A percentile compares a stretch with the other conserved stretches of the same genome.
These are phyloP conservation scores for Nomia melanderi DNA, from an alignment of 1,140 invertebrate species.

Conservation along the genomic window DNA sequence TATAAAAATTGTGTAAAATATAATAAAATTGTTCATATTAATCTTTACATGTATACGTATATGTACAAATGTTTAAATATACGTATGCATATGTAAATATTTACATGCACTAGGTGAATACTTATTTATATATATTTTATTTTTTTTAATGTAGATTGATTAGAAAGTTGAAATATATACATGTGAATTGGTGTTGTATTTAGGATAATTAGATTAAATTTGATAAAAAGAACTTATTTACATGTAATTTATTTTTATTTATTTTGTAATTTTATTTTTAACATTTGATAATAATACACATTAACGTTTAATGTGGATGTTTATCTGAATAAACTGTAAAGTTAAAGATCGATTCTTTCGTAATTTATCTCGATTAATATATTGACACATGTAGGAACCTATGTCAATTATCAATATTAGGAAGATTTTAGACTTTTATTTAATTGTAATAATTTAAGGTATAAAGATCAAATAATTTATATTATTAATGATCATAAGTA, in stretches of 20 bases:
- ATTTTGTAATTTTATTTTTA: background rate
- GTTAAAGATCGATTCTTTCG: background rate
- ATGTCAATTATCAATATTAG: too few species aligned
- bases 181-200: slow-evolving; percentile 1
- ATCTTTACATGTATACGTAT: too few species aligned
- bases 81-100: too few species aligned
- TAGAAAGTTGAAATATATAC: background rate
- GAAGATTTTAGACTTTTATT: too few species aligned
- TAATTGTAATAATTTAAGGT: background rate
- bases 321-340: background rate
- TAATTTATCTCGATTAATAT: slow-evolving; percentile 4
- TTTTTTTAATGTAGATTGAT: too few species aligned
- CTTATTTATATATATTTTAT: too few species aligned
- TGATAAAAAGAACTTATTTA: background rate
- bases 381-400: too few species aligned
- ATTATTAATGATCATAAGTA: background rate
- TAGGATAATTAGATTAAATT: background rate
- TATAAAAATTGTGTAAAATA: background rate
- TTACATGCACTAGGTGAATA: too few species aligned
- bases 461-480: background rate
- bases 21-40: background rate
- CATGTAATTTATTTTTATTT: background rate
- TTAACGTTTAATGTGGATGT: background rate
- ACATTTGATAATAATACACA: background rate
- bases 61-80: too few species aligned